Evolutionary conservation across 1,140 invertebrate species (phyloP).

Genomic region (Oncopeltus fasciatus): DNA sequence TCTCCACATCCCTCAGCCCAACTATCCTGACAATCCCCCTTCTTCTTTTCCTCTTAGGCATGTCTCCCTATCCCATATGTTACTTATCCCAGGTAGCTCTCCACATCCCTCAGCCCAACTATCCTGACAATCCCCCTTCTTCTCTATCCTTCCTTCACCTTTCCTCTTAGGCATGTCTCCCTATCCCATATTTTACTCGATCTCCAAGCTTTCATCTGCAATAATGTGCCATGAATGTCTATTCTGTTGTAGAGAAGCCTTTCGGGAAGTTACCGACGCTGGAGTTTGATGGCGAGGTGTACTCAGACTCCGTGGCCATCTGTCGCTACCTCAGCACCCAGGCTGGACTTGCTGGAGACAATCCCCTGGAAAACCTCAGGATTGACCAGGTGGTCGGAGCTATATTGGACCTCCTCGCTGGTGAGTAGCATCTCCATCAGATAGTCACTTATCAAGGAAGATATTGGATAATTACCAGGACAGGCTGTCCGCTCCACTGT

Average conservation of each 20-base stretch:
- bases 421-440: too few species aligned
- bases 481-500: too few species aligned
- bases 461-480: too few species aligned
- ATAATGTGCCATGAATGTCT: too few species aligned
- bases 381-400: neutral
- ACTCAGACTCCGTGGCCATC: conserved; percentile 36
- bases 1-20: neutral
- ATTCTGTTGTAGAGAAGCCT: too few species aligned
- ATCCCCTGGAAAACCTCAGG: conserved; percentile 17
- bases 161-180: neutral
- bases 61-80: too few species aligned
- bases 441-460: too few species aligned
- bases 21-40: neutral
- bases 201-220: too few species aligned
- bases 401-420: neutral
- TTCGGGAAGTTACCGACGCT: conserved; percentile 38
- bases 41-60: conserved; percentile 25
- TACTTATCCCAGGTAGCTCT: conserved; percentile 34
- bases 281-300: conserved; percentile 34
- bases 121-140: neutral
- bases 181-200: neutral
- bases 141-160: neutral
- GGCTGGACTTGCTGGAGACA: conserved; percentile 33
- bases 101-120: neutral
- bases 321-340: conserved; percentile 36